Evolutionary conservation across 23 tunicate genomes (phyloP).

Genomic region (Ascidia mentula): DNA sequence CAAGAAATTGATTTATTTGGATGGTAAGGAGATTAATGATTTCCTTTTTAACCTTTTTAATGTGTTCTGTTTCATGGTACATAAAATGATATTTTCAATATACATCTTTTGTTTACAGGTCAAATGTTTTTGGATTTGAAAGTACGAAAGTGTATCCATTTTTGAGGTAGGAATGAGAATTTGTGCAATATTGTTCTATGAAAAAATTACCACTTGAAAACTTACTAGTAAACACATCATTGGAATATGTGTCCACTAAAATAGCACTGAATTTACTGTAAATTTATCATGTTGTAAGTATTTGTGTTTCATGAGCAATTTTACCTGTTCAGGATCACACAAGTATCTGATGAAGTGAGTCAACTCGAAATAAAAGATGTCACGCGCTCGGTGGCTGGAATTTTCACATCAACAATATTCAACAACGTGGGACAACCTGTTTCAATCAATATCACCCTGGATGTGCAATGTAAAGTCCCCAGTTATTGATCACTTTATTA

Average conservation of each 20-base stretch:
- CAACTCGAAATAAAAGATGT: slow-evolving; percentile 34
- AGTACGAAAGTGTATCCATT: neutral
- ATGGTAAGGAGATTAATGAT: too few relatives aligned
- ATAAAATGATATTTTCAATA: neutral
- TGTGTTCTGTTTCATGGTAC: neutral
- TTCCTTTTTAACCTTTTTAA: neutral
- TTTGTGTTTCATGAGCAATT: too few relatives aligned
- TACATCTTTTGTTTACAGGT: slow-evolving; percentile 8
- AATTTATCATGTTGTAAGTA: too few relatives aligned
- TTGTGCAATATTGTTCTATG: too few relatives aligned
- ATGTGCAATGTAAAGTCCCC: slow-evolving; percentile 51
- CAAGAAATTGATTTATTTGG: slow-evolving; percentile 22
- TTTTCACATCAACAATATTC: slow-evolving; percentile 29
- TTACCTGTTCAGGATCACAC: slow-evolving; percentile 21
- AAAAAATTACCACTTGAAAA: too few relatives aligned
- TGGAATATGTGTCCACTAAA: too few relatives aligned
- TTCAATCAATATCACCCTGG: slow-evolving; percentile 32
- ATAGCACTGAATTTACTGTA: too few relatives aligned
- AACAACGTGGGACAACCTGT: slow-evolving; percentile 47
- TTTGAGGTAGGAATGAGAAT: slow-evolving; percentile 13
- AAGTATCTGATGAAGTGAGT: neutral
- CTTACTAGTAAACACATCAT: too few relatives aligned
- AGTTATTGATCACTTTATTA: too few relatives aligned
- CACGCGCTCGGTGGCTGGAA: slow-evolving; percentile 34
- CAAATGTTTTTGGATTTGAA: slow-evolving; percentile 10